Percentiles rank a stretch among this genome's conserved stretches.
Conservation (phyloP, 2,797 vertebrate species). For the Enteromius mattozi region DNA sequence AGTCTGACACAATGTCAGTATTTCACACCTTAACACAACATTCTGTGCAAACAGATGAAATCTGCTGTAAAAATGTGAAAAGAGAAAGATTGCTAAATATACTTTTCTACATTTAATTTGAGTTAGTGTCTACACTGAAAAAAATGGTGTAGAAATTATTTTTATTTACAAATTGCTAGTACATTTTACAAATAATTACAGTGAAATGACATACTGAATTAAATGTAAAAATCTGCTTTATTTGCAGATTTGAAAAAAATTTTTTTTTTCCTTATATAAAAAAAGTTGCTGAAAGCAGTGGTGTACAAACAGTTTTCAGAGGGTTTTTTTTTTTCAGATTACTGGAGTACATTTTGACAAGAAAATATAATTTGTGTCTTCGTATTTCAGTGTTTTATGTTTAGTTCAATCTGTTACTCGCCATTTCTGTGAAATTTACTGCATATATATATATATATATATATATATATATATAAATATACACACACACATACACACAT, state of each 20-base stretch:
- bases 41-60: background rate
- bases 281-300: too few species aligned
- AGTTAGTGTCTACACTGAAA: background rate
- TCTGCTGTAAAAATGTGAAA: background rate
- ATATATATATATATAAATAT: too few species aligned
- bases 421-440: background rate
- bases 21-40: background rate
- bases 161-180: background rate
- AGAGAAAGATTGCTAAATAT: background rate
- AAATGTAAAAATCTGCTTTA: background rate
- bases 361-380: background rate
- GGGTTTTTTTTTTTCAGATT: background rate
- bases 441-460: too few species aligned
- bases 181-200: background rate
- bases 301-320: too few species aligned
- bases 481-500: too few species aligned
- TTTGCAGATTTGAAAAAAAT: background rate
- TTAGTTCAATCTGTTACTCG: background rate
- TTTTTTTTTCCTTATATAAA: background rate
- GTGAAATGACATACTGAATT: background rate
- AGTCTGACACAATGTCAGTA: conserved; percentile 1
- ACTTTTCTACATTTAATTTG: background rate
- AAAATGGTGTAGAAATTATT: background rate
- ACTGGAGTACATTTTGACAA: background rate
- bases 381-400: background rate